phyloP scores from a whole-genome alignment of 2,113 vertebrate species.

The Erpornis zantholeuca region DNA sequence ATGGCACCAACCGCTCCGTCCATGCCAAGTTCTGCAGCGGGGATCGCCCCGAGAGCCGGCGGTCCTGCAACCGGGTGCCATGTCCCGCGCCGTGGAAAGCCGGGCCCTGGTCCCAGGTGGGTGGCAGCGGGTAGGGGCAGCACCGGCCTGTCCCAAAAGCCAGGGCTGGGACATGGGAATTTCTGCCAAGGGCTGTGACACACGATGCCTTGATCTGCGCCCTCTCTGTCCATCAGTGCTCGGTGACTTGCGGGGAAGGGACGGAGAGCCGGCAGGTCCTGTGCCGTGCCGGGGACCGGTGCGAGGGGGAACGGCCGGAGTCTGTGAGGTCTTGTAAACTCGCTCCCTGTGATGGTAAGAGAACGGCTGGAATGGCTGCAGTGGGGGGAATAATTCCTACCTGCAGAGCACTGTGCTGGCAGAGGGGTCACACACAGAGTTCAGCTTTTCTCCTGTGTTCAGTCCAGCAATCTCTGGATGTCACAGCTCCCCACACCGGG shows the following conservation, averaged over 20 bases:
- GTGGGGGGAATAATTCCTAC: neutral
- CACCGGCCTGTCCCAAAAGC: neutral
- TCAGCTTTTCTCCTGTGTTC: neutral
- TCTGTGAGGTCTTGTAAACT: slow-evolving; percentile 77
- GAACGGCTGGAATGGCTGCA: accelerated
- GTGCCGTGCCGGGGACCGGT: slow-evolving; percentile 84
- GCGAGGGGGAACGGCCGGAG: slow-evolving; percentile 84
- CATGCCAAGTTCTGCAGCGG: slow-evolving; percentile 89
- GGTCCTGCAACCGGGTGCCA: slow-evolving; percentile 80
- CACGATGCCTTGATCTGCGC: neutral
- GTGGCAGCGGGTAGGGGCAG: neutral
- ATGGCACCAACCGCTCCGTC: slow-evolving; percentile 86
- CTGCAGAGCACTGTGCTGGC: neutral
- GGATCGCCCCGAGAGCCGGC: slow-evolving; percentile 86
- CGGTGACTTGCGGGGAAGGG: slow-evolving; percentile 91
- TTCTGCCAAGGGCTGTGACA: neutral
- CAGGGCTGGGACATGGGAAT: accelerated
- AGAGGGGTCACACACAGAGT: too few relatives aligned
- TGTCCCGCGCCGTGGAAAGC: slow-evolving; percentile 90
- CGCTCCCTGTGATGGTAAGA: slow-evolving; percentile 84
- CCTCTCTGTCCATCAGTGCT: slow-evolving; percentile 78
- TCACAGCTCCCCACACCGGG: accelerated
- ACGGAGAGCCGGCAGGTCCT: slow-evolving; percentile 81
- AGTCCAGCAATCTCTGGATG: accelerated
- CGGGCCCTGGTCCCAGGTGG: slow-evolving; percentile 90